Conservation (phyloP, 23 tunicate genomes). For the Ciona savignyi region DNA sequence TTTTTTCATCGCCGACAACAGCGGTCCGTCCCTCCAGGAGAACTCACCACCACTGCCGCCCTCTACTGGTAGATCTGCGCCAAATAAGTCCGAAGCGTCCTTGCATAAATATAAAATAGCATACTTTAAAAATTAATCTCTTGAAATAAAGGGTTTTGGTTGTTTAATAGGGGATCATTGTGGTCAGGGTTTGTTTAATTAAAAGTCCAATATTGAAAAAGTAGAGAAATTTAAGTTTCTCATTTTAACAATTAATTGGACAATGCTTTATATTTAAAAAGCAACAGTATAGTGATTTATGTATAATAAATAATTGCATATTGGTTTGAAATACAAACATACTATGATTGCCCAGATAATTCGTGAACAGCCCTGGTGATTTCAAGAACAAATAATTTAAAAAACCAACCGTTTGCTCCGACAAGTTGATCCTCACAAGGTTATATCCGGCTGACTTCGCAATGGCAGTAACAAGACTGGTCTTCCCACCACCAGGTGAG, state of each 20-base stretch:
- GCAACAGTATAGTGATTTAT: too few species aligned
- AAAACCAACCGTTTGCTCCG: conserved; percentile 87
- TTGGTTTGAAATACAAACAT: too few species aligned
- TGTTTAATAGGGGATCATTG: too few species aligned
- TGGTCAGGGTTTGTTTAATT: background rate
- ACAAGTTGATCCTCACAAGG: conserved; percentile 79
- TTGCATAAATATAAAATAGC: background rate
- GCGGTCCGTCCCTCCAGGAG: conserved; percentile 95
- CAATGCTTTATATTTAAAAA: background rate
- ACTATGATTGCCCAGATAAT: too few species aligned
- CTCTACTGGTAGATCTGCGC: conserved; percentile 95
- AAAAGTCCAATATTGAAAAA: background rate
- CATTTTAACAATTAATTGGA: too few species aligned
- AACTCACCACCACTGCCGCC: conserved; percentile 86
- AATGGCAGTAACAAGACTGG: conserved; percentile 75
- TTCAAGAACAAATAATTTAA: too few species aligned
- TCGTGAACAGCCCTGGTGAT: too few species aligned
- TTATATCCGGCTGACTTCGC: conserved; percentile 49
- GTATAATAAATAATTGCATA: too few species aligned
- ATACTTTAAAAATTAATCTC: too few species aligned
- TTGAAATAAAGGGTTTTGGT: too few species aligned
- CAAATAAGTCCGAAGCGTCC: conserved; percentile 94
- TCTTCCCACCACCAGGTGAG: conserved; percentile 97
- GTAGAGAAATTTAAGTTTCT: background rate
- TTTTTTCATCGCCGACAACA: conserved; percentile 70